Conservation (phyloP, 1,140 invertebrate species). For the Drosophila pectinifera region DNA sequence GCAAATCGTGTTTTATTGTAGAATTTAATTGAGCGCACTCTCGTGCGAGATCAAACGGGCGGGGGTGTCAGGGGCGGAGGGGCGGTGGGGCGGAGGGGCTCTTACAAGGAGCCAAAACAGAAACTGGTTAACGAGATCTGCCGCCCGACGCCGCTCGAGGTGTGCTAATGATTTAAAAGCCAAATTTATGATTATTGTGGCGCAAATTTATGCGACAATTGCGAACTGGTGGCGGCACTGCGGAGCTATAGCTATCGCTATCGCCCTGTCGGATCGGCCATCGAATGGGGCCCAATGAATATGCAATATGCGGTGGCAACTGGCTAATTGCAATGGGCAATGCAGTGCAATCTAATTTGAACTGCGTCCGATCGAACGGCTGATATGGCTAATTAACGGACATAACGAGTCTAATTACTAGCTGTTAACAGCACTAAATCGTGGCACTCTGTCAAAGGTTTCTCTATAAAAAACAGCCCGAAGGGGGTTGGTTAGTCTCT, state of each 20-base stretch:
- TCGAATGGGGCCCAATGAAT: constrained; percentile 53
- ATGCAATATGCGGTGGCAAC: constrained; percentile 57
- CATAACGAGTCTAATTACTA: constrained; percentile 76
- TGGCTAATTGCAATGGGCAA: constrained; percentile 57
- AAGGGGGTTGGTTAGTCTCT: neutral
- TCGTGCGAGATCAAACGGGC: constrained; percentile 58
- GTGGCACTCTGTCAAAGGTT: constrained; percentile 62
- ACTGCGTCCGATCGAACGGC: constrained; percentile 15
- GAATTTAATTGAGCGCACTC: constrained; percentile 77
- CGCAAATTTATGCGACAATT: constrained; percentile 64
- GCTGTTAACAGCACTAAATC: constrained; percentile 80
- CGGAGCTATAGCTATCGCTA: neutral
- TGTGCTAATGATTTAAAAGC: constrained; percentile 79
- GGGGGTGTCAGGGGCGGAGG: constrained; percentile 5
- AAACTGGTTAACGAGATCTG: constrained; percentile 60
- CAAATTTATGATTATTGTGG: constrained; percentile 72
- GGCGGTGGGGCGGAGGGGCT: no score
- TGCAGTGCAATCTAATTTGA: constrained; percentile 23
- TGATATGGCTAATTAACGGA: constrained; percentile 74
- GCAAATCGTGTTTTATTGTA: constrained; percentile 81
- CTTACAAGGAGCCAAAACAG: constrained; percentile 6
- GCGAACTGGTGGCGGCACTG: constrained; percentile 6
- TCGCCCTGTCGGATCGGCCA: constrained; percentile 8
- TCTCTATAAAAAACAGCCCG: neutral
- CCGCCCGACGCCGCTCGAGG: constrained; percentile 49